These are phyloP conservation scores for Nymphalis c-album DNA, from an alignment of 2,888 invertebrate species.

Conservation along the genomic window DNA sequence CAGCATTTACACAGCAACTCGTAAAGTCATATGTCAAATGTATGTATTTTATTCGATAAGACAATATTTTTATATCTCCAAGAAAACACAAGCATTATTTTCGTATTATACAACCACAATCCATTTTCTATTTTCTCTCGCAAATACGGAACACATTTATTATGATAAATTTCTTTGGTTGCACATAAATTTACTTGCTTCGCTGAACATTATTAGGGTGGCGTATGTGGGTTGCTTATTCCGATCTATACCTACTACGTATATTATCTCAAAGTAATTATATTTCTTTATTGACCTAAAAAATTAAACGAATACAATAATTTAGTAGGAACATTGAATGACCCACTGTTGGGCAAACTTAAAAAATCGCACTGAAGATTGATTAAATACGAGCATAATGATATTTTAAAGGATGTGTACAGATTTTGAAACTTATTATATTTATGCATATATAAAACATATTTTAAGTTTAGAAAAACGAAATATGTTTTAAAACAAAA, in stretches of 20 bases:
- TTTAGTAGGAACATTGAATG: no score
- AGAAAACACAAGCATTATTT: conserved; percentile 12
- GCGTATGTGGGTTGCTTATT: background rate
- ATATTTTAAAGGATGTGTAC: no score
- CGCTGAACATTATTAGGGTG: conserved; percentile 31
- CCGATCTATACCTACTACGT: background rate
- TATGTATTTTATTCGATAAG: background rate
- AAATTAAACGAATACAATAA: no score
- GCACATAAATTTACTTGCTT: conserved; percentile 42
- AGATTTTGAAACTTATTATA: no score
- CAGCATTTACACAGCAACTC: no score
- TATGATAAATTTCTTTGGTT: conserved; percentile 40
- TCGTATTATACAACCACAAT: conserved; percentile 16
- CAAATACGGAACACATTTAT: conserved; percentile 37
- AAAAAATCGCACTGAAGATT: no score
- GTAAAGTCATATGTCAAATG: background rate
- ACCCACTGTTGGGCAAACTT: no score
- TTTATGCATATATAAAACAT: no score
- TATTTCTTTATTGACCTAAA: no score
- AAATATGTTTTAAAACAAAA: background rate
- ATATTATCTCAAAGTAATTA: background rate
- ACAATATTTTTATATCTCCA: conserved; percentile 14
- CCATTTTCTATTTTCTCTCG: conserved; percentile 27
- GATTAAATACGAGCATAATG: no score
- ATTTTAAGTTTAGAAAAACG: no score